Percentiles rank a stretch among this genome's conserved stretches.
Evolutionary conservation across 92 coral and sea anemone species (phyloP).

Genomic region (Micromussa lordhowensis): DNA sequence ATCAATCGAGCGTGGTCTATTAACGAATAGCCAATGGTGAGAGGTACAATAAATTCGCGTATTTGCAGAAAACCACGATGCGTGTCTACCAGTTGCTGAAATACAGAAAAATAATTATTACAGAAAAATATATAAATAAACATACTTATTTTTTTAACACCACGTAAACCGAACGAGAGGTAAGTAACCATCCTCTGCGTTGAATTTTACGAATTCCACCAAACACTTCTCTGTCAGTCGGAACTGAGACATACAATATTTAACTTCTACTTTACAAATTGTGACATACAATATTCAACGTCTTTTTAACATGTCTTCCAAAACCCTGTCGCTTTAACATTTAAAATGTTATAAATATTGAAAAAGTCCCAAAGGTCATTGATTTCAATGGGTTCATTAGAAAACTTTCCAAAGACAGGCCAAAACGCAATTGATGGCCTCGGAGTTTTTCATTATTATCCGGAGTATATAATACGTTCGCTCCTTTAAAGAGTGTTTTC

Average conservation of each 20-base stretch:
- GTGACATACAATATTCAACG: not conserved
- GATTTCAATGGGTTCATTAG: not conserved
- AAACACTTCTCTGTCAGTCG: not conserved
- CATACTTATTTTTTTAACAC: not conserved
- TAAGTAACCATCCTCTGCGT: not conserved
- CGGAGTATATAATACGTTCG: not conserved
- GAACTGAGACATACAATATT: not conserved
- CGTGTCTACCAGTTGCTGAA: not conserved
- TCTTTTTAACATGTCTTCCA: not conserved
- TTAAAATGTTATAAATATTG: not conserved
- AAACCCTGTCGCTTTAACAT: no score
- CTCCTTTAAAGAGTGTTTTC: slow-evolving; percentile 66
- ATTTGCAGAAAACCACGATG: no score
- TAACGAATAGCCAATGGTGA: no score
- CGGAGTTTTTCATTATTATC: not conserved
- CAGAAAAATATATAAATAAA: not conserved
- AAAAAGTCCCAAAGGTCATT: not conserved
- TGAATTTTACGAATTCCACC: not conserved
- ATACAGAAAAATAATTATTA: slow-evolving; percentile 1
- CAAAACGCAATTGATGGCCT: not conserved
- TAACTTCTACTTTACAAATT: not conserved
- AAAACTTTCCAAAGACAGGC: not conserved
- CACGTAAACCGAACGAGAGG: not conserved
- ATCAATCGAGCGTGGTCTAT: not conserved
- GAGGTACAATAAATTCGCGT: no score